These are phyloP conservation scores for Thysanoteuthis rhombus DNA, from an alignment of 2,888 invertebrate species.

Conservation along the genomic window DNA sequence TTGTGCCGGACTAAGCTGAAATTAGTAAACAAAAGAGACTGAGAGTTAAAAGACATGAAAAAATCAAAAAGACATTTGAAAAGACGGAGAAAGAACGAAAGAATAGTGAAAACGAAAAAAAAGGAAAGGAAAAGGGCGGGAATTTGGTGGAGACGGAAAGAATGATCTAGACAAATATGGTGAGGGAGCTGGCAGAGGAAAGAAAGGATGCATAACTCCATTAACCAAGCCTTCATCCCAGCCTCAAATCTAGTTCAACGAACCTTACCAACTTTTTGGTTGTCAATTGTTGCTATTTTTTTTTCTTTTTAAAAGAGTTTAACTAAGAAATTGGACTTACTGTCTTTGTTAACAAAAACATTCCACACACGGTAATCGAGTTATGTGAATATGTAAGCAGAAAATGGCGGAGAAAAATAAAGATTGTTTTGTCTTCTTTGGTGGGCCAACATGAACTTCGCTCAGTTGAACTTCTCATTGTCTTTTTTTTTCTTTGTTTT, in stretches of 20 bases:
- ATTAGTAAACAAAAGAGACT: too few species aligned
- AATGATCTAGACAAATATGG: background rate
- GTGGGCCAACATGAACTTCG: background rate
- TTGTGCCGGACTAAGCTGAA: too few species aligned
- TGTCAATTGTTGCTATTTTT: background rate
- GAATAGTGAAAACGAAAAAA: too few species aligned
- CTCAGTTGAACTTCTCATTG: background rate
- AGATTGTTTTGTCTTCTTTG: background rate
- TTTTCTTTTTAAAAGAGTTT: background rate
- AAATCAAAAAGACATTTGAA: too few species aligned
- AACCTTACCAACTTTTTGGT: background rate
- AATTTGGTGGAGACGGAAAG: background rate
- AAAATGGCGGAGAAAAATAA: background rate
- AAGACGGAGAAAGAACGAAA: too few species aligned
- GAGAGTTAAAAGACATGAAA: too few species aligned
- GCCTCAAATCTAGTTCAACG: background rate
- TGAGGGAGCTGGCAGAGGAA: background rate
- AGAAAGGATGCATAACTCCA: background rate
- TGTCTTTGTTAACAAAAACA: background rate
- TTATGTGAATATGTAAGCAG: background rate
- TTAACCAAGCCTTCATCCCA: background rate
- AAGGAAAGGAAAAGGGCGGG: too few species aligned
- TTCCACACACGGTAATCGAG: background rate
- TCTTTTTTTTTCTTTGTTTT: background rate
- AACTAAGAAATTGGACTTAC: background rate